Percentiles rank a stretch among this genome's conserved stretches.
These are phyloP conservation scores for Thunnus maccoyii DNA, from an alignment of 2,113 vertebrate genomes.

Conservation along the genomic window DNA sequence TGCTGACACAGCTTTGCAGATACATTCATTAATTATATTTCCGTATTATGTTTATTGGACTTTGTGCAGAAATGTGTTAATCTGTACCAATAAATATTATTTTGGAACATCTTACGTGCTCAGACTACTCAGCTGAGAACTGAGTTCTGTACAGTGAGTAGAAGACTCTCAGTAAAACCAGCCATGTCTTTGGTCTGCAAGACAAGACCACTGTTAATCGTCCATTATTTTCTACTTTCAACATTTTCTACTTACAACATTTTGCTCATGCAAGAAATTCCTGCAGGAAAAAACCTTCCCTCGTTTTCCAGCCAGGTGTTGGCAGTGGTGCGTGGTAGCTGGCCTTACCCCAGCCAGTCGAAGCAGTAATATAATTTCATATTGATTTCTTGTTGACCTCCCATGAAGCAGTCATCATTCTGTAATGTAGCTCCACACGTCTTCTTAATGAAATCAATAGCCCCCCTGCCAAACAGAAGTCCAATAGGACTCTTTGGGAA, in stretches of 20 bases:
- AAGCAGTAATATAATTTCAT: slow-evolving; percentile 86
- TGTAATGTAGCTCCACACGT: slow-evolving; percentile 86
- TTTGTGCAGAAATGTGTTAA: background rate
- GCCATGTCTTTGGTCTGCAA: slow-evolving; percentile 24
- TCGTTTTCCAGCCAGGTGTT: slow-evolving; percentile 58
- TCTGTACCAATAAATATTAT: background rate
- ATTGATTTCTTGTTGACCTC: slow-evolving; percentile 90
- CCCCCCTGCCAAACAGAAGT: slow-evolving; percentile 73
- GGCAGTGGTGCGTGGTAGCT: slow-evolving; percentile 60
- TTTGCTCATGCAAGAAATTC: slow-evolving; percentile 60
- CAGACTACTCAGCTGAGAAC: too few relatives aligned
- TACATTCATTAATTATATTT: too few relatives aligned
- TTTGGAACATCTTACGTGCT: background rate
- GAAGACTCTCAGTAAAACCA: slow-evolving; percentile 21
- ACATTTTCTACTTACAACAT: slow-evolving; percentile 33
- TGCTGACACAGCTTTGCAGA: background rate
- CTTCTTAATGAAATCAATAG: slow-evolving; percentile 88
- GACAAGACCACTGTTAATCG: slow-evolving; percentile 54
- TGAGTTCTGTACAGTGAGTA: background rate
- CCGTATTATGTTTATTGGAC: too few relatives aligned
- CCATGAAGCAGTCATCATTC: slow-evolving; percentile 88
- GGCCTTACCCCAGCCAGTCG: slow-evolving; percentile 71
- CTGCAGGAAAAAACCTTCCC: slow-evolving; percentile 55
- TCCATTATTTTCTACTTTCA: slow-evolving; percentile 31
- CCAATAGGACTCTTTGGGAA: slow-evolving; percentile 73